A percentile compares a stretch with the other conserved stretches of the same genome.
Evolutionary conservation across 1,140 invertebrate species (phyloP).

Genomic region (Pteromalus puparum): DNA sequence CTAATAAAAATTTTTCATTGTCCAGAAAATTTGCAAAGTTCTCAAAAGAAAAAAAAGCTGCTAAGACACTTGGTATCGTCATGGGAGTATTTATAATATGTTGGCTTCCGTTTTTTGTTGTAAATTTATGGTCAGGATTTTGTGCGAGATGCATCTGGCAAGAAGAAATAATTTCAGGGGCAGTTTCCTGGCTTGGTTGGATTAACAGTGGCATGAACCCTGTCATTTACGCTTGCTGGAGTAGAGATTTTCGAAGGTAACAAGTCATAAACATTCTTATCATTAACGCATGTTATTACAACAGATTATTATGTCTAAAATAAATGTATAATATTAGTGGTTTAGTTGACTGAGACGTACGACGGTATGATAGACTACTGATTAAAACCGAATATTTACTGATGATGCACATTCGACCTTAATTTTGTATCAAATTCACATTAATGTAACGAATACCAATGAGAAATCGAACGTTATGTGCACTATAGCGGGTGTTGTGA

Average conservation of each 20-base stretch:
- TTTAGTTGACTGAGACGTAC: no score
- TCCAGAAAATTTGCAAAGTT: conserved; percentile 94
- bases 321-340: no score
- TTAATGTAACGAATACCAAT: no score
- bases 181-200: conserved; percentile 99
- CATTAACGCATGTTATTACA: not conserved
- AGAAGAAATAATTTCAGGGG: conserved; percentile 91
- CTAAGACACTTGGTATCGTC: conserved; percentile 94
- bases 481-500: no score
- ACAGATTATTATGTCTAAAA: no score
- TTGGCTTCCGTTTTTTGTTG: conserved; percentile 98
- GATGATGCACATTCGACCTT: no score
- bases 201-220: conserved; percentile 99
- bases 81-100: conserved; percentile 99
- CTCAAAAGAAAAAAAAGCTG: conserved; percentile 96
- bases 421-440: no score
- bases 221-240: conserved; percentile 98
- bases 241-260: conserved; percentile 94
- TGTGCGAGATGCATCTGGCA: conserved; percentile 91
- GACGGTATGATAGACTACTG: no score
- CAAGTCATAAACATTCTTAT: conserved; percentile 60
- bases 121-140: conserved; percentile 94
- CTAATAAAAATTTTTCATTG: conserved; percentile 86
- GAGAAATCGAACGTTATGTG: no score
- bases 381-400: no score